These are phyloP conservation scores for Lepus americanus DNA, from an alignment of 2,113 vertebrate species.

Conservation along the genomic window DNA sequence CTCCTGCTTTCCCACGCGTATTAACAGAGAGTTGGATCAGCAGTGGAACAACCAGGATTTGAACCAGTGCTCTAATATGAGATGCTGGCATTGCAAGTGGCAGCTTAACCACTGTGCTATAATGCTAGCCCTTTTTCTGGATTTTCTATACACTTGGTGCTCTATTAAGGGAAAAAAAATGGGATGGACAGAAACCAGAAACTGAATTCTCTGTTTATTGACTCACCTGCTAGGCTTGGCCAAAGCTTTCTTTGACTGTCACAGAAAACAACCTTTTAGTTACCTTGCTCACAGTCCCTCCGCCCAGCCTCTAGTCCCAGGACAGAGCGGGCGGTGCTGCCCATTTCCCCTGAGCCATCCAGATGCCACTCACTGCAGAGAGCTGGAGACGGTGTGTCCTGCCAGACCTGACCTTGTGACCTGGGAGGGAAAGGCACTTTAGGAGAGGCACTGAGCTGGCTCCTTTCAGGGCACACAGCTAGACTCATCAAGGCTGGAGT, in stretches of 20 bases:
- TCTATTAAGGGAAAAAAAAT: background rate
- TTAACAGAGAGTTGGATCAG: too few species aligned
- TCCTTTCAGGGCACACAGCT: background rate
- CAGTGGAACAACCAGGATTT: too few species aligned
- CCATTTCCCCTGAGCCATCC: background rate
- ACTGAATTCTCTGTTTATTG: background rate
- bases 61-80: too few species aligned
- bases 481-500: background rate
- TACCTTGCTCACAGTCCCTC: background rate
- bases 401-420: slow-evolving; percentile 69
- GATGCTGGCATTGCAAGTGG: too few species aligned
- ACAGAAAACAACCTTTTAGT: background rate
- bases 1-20: too few species aligned
- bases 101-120: too few species aligned
- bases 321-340: background rate
- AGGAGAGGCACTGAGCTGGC: background rate
- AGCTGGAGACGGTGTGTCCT: slow-evolving; percentile 59
- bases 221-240: slow-evolving; percentile 48
- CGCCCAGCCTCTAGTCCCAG: background rate
- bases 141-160: background rate
- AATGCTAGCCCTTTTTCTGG: too few species aligned
- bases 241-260: slow-evolving; percentile 44
- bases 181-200: background rate
- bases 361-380: slow-evolving; percentile 54
- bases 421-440: slow-evolving; percentile 53